These are phyloP conservation scores for Anorthoa munda DNA, from an alignment of 2,888 invertebrate species.

Conservation along the genomic window DNA sequence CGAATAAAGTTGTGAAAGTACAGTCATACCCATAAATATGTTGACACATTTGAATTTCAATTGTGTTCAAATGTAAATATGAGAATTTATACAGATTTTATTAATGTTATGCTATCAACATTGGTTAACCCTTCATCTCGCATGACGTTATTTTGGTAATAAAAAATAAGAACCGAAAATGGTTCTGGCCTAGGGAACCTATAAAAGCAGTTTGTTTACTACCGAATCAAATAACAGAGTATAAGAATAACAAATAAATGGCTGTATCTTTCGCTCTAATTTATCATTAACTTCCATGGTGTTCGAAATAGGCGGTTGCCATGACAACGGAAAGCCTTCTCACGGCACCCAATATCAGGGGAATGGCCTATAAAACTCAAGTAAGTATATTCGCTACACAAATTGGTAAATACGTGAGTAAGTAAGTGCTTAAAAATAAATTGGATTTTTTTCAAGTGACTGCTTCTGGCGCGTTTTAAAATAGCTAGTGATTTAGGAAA, in stretches of 20 bases:
- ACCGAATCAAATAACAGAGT: constrained; percentile 46
- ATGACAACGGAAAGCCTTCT: constrained; percentile 72
- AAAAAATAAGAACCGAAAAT: constrained; percentile 40
- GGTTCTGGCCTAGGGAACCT: neutral
- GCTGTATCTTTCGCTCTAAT: constrained; percentile 46
- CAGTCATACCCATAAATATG: constrained; percentile 56
- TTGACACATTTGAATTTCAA: constrained; percentile 58
- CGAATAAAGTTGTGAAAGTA: constrained; percentile 56
- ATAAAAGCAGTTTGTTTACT: constrained; percentile 34
- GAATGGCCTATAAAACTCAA: constrained; percentile 84
- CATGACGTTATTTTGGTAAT: constrained; percentile 41
- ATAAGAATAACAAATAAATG: constrained; percentile 48
- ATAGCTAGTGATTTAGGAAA: constrained; percentile 43
- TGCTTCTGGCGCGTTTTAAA: constrained; percentile 61
- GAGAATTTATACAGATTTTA: constrained; percentile 54
- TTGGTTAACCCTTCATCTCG: constrained; percentile 48
- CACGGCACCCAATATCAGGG: constrained; percentile 79
- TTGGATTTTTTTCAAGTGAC: constrained; percentile 70
- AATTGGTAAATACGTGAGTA: constrained; percentile 63
- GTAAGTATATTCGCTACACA: constrained; percentile 79
- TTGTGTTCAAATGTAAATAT: constrained; percentile 51
- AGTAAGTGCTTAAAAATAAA: constrained; percentile 74
- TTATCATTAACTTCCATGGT: constrained; percentile 61
- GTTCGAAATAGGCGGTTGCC: constrained; percentile 65
- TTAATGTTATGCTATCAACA: constrained; percentile 38